Percentiles rank a stretch among this genome's conserved stretches.
Conservation (phyloP, 2,113 vertebrate species). For the Rhinogobius similis region DNA sequence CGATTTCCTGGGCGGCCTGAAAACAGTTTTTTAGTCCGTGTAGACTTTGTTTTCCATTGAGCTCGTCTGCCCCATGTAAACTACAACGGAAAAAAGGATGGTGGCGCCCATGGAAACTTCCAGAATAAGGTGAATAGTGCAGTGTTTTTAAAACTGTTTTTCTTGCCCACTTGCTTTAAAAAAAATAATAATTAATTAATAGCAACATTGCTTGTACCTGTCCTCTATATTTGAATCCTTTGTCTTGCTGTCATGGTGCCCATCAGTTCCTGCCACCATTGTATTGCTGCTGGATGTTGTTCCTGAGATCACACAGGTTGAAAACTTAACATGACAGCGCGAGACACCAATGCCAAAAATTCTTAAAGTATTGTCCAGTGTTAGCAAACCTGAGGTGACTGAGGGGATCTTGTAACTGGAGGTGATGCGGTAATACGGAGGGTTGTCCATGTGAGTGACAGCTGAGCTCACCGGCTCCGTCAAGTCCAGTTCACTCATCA, state of each 20-base stretch:
- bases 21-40: too few species aligned
- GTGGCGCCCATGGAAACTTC: too few species aligned
- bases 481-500: conserved; percentile 93
- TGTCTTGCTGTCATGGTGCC: conserved; percentile 86
- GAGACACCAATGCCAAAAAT: neutral
- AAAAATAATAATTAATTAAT: too few species aligned
- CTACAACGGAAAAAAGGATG: too few species aligned
- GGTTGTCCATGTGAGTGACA: conserved; percentile 97
- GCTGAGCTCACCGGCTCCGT: conserved; percentile 93
- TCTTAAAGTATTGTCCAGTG: neutral
- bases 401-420: conserved; percentile 97
- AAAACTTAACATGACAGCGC: neutral
- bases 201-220: conserved; percentile 70
- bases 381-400: conserved; percentile 90
- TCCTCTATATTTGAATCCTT: conserved; percentile 92
- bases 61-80: too few species aligned
- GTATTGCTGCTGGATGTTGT: conserved; percentile 99
- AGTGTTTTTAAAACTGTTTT: too few species aligned
- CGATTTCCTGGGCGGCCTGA: too few species aligned
- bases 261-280: conserved; percentile 92
- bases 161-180: too few species aligned
- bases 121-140: too few species aligned
- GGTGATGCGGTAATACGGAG: conserved; percentile 95
- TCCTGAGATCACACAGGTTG: conserved; percentile 71
- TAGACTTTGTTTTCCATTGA: too few species aligned